Evolutionary conservation across 2,888 invertebrate species (phyloP).

Genomic region (Entomobrya proxima): DNA sequence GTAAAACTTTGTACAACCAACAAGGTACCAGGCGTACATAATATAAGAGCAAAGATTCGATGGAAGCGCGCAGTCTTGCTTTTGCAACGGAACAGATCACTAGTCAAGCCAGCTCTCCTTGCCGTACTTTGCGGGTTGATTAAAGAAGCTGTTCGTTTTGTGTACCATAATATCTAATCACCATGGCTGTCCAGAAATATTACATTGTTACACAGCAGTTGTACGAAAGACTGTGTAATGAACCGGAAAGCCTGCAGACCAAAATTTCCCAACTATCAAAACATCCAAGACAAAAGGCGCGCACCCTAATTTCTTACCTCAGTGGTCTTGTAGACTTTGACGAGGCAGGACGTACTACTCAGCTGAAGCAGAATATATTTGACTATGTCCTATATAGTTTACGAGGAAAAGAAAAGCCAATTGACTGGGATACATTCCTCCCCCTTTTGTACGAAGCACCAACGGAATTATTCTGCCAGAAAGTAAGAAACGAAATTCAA

Average conservation of each 20-base stretch:
- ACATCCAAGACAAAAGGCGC: not conserved
- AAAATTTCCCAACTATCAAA: not conserved
- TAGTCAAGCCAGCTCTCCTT: too few relatives aligned
- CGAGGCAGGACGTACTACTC: too few relatives aligned
- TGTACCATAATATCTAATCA: too few relatives aligned
- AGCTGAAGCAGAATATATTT: not conserved
- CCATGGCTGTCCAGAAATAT: not conserved
- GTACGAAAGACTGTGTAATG: not conserved
- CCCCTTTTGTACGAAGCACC: not conserved
- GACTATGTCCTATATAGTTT: not conserved
- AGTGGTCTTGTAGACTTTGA: too few relatives aligned
- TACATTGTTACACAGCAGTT: not conserved
- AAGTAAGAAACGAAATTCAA: not conserved
- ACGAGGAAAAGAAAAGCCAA: not conserved
- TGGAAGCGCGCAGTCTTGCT: not conserved
- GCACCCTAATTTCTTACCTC: not conserved
- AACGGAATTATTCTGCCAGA: not conserved
- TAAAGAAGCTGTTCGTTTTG: too few relatives aligned
- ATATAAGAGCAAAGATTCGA: not conserved
- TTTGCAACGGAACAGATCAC: too few relatives aligned
- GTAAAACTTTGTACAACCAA: too few relatives aligned
- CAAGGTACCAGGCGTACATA: not conserved
- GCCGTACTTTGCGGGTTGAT: too few relatives aligned
- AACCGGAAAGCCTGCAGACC: not conserved
- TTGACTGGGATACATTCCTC: not conserved